Evolutionary conservation across 1,140 invertebrate genomes (phyloP), one percentile per base, ranked within the genome.

Genomic region (Euura saliciscinereae): DNA sequence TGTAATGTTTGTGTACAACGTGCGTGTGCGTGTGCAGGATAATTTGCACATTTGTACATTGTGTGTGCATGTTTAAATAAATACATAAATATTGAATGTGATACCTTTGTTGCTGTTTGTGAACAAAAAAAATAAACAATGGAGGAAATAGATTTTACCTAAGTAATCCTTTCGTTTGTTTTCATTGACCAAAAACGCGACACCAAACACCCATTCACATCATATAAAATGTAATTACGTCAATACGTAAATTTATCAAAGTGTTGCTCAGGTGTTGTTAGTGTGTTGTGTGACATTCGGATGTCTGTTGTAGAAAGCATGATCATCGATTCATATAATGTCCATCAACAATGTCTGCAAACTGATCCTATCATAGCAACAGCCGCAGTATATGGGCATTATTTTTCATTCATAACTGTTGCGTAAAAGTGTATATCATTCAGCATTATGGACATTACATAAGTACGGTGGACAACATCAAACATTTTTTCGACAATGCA

Each of bases 61-160:
- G 51, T 59, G 51, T 59, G 13, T 6, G 51, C 51, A 11, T 59
- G 51, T 59, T 11, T 59, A 59, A 59, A 59, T 59, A 59, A 59
- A 59, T 59, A 59, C 13, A 59, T 59, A 59, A 59, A 59, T 59
- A 6, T n/a, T 59, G 51, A 59, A 59, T 59, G 4, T 59, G 51
- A 59, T 59, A 59, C 51, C 51, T 59, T 59, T 59, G 6, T 8
- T 59, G 51, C 51, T 59, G 51, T 59, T 59, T 59, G 51, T 59
- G 51, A 59, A 11, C 3, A 5, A 59, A 59, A 59, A 28, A 28
- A 28, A 28, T 28, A 59, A 59, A 59, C 10, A 59, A 59, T 59
- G 51, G 51, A 59, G 51, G 13, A 59, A 59, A 59, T n/a, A 11
- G 51, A n/a, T 59, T 59, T 59, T 59, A 59, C 51, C 51, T 59